phyloP scores from a whole-genome alignment of 2,888 invertebrate species.

The Craniophora ligustri region DNA sequence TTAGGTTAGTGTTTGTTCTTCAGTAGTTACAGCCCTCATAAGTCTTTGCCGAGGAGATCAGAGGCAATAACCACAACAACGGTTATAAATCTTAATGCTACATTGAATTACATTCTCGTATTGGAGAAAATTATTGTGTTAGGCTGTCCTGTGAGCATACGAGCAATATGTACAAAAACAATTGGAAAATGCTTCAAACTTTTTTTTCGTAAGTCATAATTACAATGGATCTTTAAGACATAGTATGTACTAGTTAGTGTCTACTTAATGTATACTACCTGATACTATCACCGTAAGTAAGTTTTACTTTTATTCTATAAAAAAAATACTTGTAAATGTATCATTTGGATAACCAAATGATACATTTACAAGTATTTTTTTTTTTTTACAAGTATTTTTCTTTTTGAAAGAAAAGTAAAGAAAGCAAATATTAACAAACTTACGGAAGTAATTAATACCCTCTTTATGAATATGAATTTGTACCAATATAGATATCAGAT shows the following conservation, averaged over 20 bases:
- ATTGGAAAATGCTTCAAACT: not conserved
- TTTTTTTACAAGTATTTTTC: too few species aligned
- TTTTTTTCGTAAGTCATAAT: not conserved
- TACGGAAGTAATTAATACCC: not conserved
- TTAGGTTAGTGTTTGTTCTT: constrained; percentile 40
- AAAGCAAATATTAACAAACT: too few species aligned
- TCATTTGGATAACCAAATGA: too few species aligned
- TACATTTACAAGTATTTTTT: too few species aligned
- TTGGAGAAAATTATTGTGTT: constrained; percentile 5
- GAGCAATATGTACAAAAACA: not conserved
- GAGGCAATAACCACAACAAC: constrained; percentile 16
- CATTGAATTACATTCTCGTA: constrained; percentile 16
- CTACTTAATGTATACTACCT: too few species aligned
- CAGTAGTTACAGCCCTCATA: constrained; percentile 26
- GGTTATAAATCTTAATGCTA: constrained; percentile 26
- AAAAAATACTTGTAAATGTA: too few species aligned
- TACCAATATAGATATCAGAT: constrained; percentile 62
- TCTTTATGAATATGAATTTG: constrained; percentile 26
- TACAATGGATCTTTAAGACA: not conserved
- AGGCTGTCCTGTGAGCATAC: not conserved
- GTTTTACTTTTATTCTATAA: too few species aligned
- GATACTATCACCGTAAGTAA: too few species aligned
- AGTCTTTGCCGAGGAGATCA: constrained; percentile 19
- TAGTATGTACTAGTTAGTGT: too few species aligned
- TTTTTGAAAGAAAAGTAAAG: too few species aligned